Evolutionary conservation across 2,888 invertebrate genomes (phyloP), one percentile per base, ranked within the genome.

Genomic region (Ferrisia virgata): DNA sequence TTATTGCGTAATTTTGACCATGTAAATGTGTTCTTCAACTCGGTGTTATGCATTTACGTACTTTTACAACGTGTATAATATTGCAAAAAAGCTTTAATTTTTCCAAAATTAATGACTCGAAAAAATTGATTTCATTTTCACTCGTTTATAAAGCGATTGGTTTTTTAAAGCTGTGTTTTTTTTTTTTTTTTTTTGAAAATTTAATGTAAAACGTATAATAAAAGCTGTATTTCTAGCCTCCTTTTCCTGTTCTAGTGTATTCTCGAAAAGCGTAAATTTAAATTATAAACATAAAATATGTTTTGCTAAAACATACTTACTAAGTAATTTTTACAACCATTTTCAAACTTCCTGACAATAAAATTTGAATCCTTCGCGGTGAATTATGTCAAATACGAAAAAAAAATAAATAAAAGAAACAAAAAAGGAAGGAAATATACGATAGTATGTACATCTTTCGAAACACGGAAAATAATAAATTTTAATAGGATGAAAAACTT

Each of bases 51-150:
- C 18, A 22, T 53, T 53, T 13, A 22, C 53, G 53, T 53, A 22
- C 18, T 53, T 53, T 9, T 11, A 22, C 22, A 22, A 18, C 53
- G 53, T 53, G 22, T 13, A 53, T 53, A 53, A 53, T 53, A 53
- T 53, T 53, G 3, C 53, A 22, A 18, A 3, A 43, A 22, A 53
- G 53, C 18, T 53, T 64, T 64, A 64, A 64, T 64, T 64, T 64
- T 64, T 11, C 58, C 11, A 0, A n/a, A 64, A 64, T 28, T 64
- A 64, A 64, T 64, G 58, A 25, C 58, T 64, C 28, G 58, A 64
- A 64, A 64, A 64, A 64, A 64, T n/a, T 64, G 28, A 64, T 64
- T 64, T 64, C 58, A 64, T 64, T 64, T 64, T 64, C 58, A 64
- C 58, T 64, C 58, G 25, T 64, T 64, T 28, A n/a, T n/a, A n/a